A percentile compares a stretch with the other conserved stretches of the same genome.
phyloP scores from a whole-genome alignment of 2,888 invertebrate species.

The Meganola albula region DNA sequence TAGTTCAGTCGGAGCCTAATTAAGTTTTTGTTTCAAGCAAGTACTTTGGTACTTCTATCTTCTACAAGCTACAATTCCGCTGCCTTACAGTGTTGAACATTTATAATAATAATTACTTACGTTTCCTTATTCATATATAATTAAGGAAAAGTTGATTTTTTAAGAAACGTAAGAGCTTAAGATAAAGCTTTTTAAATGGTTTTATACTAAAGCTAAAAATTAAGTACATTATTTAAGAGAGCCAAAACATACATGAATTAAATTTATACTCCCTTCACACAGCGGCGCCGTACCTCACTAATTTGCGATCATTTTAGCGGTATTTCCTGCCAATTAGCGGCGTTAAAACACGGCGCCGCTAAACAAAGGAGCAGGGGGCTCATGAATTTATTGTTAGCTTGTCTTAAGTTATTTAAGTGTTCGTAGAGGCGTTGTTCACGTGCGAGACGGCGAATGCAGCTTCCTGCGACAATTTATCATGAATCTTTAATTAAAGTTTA shows the following conservation, averaged over 20 bases:
- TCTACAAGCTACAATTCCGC: too few species aligned
- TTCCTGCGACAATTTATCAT: slow-evolving; percentile 75
- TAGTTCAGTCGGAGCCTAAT: too few species aligned
- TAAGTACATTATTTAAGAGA: neutral
- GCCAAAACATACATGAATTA: neutral
- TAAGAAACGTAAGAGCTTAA: too few species aligned
- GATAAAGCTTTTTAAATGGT: too few species aligned
- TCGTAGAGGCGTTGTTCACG: slow-evolving; percentile 66
- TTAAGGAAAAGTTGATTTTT: too few species aligned
- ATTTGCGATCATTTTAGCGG: slow-evolving; percentile 59
- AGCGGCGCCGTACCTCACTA: slow-evolving; percentile 35
- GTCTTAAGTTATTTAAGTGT: slow-evolving; percentile 73
- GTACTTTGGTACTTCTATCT: too few species aligned
- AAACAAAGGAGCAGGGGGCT: slow-evolving; percentile 60
- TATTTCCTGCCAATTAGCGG: slow-evolving; percentile 70
- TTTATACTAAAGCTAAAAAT: too few species aligned
- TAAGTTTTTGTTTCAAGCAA: too few species aligned
- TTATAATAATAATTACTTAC: too few species aligned
- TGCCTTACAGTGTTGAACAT: too few species aligned
- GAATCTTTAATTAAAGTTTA: slow-evolving; percentile 78
- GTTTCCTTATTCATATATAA: too few species aligned
- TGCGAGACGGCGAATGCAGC: slow-evolving; percentile 66
- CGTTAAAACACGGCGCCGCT: slow-evolving; percentile 51
- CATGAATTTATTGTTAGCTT: slow-evolving; percentile 72
- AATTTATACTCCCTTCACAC: neutral